A percentile compares a stretch with the other conserved stretches of the same genome.
These are phyloP conservation scores for Eulemur rubriventer DNA, from an alignment of 2,797 vertebrate genomes.

Conservation along the genomic window DNA sequence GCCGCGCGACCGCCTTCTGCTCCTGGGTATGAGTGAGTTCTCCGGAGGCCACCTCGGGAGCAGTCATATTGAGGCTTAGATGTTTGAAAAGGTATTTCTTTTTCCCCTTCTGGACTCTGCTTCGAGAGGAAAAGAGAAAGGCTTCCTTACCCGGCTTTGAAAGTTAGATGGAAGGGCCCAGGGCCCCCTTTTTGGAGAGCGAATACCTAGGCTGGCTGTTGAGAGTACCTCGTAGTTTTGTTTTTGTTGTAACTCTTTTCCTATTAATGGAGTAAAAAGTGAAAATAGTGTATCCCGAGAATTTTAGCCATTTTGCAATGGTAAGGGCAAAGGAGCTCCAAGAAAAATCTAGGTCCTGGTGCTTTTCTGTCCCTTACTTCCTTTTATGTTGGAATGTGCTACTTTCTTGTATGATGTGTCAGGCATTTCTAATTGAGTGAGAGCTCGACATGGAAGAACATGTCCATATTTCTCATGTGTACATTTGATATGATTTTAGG, in stretches of 20 bases:
- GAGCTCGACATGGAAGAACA: background rate
- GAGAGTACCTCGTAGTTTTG: background rate
- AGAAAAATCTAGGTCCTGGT: background rate
- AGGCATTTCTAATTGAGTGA: slow-evolving; percentile 52
- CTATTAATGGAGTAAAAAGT: background rate
- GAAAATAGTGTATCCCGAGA: background rate
- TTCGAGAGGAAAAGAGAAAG: background rate
- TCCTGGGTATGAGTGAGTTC: slow-evolving; percentile 44
- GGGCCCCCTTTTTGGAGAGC: background rate
- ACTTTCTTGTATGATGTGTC: background rate
- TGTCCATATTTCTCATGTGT: background rate
- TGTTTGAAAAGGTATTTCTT: slow-evolving; percentile 5
- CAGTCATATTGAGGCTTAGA: background rate
- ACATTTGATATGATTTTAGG: background rate
- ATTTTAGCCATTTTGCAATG: background rate
- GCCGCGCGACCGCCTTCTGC: slow-evolving; percentile 77
- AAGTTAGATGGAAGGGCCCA: slow-evolving; percentile 30
- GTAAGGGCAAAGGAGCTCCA: background rate
- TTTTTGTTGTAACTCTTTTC: background rate
- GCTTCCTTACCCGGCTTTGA: background rate
- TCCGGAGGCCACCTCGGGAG: background rate
- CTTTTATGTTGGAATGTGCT: slow-evolving; percentile 7
- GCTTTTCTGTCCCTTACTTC: background rate
- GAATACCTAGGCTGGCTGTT: background rate
- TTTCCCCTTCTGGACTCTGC: background rate